These are phyloP conservation scores for pig (Sus scrofa) DNA, from an alignment of 2,113 vertebrate species.

Conservation along the genomic window T2T-Sscrofa CM000812.6:286974501-286975000, in stretches of 20 bases:
- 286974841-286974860: accelerated
- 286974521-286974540: accelerated
- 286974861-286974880: not conserved
- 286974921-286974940: not conserved
- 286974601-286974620: not conserved
- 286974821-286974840: not conserved
- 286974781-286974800: not conserved
- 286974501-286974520: accelerated
- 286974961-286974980: too few species aligned
- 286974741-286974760: accelerated
- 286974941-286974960: not conserved
- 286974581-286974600: accelerated
- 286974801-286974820: not conserved
- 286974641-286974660: accelerated
- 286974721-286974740: not conserved
- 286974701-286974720: not conserved
- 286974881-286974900: not conserved
- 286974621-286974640: accelerated
- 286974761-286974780: not conserved
- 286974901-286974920: not conserved
- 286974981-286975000: not conserved
- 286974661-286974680: not conserved
- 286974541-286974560: not conserved
- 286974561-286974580: too few species aligned
- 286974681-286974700: not conserved